phyloP scores from a whole-genome alignment of 2,797 vertebrate species.

The Ptychadena robeensis region DNA sequence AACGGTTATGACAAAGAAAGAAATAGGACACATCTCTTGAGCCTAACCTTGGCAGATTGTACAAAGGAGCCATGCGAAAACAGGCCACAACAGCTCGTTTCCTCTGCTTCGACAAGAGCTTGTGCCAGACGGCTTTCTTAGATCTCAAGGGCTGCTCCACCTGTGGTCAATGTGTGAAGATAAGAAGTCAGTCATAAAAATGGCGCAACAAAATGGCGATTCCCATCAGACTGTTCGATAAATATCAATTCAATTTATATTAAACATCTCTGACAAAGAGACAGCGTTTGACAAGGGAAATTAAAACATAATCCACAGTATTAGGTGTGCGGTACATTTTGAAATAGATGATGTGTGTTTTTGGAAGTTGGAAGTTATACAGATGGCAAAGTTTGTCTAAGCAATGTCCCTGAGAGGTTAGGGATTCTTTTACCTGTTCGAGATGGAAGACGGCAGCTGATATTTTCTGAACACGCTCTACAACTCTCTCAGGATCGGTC shows the following conservation, averaged over 20 bases:
- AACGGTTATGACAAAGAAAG: background rate
- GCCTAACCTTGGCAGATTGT: slow-evolving; percentile 92
- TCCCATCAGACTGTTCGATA: background rate
- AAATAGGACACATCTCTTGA: slow-evolving; percentile 40
- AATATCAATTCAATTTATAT: background rate
- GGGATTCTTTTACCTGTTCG: slow-evolving; percentile 85
- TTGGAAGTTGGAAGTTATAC: background rate
- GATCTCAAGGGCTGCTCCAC: slow-evolving; percentile 96
- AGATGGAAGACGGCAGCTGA: slow-evolving; percentile 97
- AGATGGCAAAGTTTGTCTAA: too few species aligned
- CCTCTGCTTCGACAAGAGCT: slow-evolving; percentile 95
- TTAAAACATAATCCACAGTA: background rate
- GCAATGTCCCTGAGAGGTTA: background rate
- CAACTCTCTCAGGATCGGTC: slow-evolving; percentile 86
- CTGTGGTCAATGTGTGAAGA: slow-evolving; percentile 68
- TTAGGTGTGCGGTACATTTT: background rate
- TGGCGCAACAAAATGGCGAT: background rate
- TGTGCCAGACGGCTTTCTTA: slow-evolving; percentile 99
- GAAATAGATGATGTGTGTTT: background rate
- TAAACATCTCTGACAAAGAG: background rate
- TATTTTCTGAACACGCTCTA: slow-evolving; percentile 95
- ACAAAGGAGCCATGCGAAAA: slow-evolving; percentile 97
- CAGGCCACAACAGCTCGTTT: slow-evolving; percentile 98
- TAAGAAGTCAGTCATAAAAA: background rate
- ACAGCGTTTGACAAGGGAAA: background rate